Evolutionary conservation across 2,888 invertebrate genomes (phyloP), one percentile per base, ranked within the genome.

Genomic region (Epistrophe grossulariae): DNA sequence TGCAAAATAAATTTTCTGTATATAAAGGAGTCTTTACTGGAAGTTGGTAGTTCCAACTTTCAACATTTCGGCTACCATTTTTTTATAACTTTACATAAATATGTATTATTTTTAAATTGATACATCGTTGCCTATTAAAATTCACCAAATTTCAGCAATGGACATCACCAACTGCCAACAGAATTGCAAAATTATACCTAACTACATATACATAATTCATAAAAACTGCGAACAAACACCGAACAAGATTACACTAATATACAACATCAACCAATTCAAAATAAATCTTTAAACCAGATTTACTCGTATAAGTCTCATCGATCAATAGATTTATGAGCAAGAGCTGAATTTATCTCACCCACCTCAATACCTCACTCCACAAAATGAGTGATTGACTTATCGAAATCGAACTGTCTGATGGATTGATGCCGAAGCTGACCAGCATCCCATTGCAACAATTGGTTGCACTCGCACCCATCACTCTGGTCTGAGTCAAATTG

Each of bases 361-460:
- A 82, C 57, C 59, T 62, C 50, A n/a, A n/a, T 28, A n/a, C 15
- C 15, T 15, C 68, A 28, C 13, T 66, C 40, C 70, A 55, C 48
- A 52, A 24, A 24, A 71, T 76, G 83, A 87, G 76, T 79, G 87
- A 87, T 83, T 83, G 79, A 79, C 79, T 76, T 60, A 48, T 79
- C 60, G 60, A 79, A 76, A 35, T 83, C 71, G 60, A 79, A 76
- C 66, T 76, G 66, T 40, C 66, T 76, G 87, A 83, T 87, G 81
- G 81, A 71, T 82, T 79, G 79, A 83, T 79, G 52, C 64, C 68
- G 31, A 5, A 17, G 45, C 48, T 48, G 72, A 77, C 59, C 72
- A 77, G 81, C 76, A 76, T 83, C 72, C 74, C 59, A 76, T 48
- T 79, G 83, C 83, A 87, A 87, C 79, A 83, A 87, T 83, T 87